Base-by-base conservation (phyloP, 2,797 vertebrate genomes). In the Rhabdomys pumilio region DNA sequence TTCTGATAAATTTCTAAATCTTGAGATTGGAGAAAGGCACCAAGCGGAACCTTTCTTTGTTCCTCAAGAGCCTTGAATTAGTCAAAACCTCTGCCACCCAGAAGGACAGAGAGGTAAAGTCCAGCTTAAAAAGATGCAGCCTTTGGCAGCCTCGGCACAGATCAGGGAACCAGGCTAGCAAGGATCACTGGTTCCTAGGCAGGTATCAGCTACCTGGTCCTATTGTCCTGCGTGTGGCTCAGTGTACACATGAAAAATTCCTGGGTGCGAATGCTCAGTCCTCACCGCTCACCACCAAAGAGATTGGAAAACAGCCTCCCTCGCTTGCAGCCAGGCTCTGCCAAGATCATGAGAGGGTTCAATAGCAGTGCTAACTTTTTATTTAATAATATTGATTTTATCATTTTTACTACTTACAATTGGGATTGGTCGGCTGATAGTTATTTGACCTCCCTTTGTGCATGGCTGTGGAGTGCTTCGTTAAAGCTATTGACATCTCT, bases 371-470 rank as follows among this genome's bases (percentile, higher is more conserved):
- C 98, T 98, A 98, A 98, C 98, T 98, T 98, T 98, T 98, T 98
- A 98, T 98, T 98, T 98, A 98, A 98, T 96, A 94, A 96, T 98
- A 98, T 98, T 98, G 98, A 99, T 98, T 99, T 98, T 98, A 98
- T 98, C 97, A 98, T 98, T 98, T 98, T 98, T 98, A 97, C 97
- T 98, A 98, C 98, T 98, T 98, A 98, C 98, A 97, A 15, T 97
- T 85, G 96, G 97, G 98, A 98, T 98, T 98, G 97, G 97, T 96
- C 53, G 98, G 98, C 98, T 97, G 98, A 98, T 98, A 98, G 98
- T 98, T 98, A 98, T 98, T 98, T 98, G 98, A 97, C 97, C 93
- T 96, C 97, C 98, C 98, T 98, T 98, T 98, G 98, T 98, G 98
- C 97, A 95, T 72, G 0, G 13, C 98, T 96, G 93, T 97, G 97